A percentile compares a stretch with the other conserved stretches of the same genome.
Conservation (phyloP, 2,797 vertebrate species). For the Hemitrygon akajei region DNA sequence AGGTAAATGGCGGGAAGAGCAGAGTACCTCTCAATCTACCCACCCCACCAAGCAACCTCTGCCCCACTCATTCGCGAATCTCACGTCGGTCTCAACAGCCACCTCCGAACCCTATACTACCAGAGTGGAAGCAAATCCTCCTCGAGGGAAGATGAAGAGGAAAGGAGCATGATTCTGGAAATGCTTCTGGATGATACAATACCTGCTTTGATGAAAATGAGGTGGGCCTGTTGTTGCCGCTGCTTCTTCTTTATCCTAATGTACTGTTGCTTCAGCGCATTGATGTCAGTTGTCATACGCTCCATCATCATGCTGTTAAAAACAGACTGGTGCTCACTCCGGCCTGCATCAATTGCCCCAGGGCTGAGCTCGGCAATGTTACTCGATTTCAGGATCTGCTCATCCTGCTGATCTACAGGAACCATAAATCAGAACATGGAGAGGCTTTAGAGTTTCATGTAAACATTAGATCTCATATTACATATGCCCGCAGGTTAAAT, state of each 20-base stretch:
- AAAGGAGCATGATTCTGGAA: neutral
- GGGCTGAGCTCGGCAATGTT: conserved; percentile 91
- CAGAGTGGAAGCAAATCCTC: no score
- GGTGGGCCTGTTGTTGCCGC: conserved; percentile 76
- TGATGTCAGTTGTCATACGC: conserved; percentile 94
- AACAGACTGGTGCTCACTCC: conserved; percentile 82
- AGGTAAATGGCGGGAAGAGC: no score
- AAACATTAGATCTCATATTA: neutral
- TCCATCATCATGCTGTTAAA: conserved; percentile 99
- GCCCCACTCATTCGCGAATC: no score
- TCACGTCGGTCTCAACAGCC: no score
- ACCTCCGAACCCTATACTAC: no score
- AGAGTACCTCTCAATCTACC: no score
- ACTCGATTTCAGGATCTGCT: conserved; percentile 64
- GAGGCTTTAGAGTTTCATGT: neutral
- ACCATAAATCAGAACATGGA: neutral
- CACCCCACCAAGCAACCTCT: no score
- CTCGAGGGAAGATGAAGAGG: no score
- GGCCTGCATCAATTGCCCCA: conserved; percentile 78
- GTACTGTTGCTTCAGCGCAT: conserved; percentile 86
- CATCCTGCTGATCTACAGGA: conserved; percentile 67
- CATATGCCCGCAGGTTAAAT: neutral
- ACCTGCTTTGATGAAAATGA: conserved; percentile 91
- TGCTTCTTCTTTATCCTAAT: conserved; percentile 85
- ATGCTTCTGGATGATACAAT: conserved; percentile 40